Evolutionary conservation across 2,113 vertebrate genomes (phyloP).

Genomic region (Erinaceus europaeus): DNA sequence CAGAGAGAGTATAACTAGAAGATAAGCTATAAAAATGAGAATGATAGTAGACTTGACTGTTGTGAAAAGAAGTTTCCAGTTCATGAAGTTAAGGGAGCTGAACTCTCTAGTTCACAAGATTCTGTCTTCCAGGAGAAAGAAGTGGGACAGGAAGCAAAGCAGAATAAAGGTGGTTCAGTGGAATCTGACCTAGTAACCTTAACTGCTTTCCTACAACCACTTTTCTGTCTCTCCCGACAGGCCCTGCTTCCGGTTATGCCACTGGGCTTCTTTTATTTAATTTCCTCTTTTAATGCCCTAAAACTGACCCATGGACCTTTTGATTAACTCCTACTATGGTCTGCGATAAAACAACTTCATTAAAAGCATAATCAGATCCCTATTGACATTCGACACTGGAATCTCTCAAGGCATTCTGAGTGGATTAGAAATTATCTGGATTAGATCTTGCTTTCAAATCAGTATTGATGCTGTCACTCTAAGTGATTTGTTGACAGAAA

Average conservation of each 20-base stretch:
- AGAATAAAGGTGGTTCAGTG: not conserved
- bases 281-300: not conserved
- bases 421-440: slow-evolving; percentile 46
- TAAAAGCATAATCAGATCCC: not conserved
- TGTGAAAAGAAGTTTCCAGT: not conserved
- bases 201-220: not conserved
- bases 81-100: too few species aligned
- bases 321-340: not conserved
- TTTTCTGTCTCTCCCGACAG: not conserved
- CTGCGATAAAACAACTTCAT: not conserved
- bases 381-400: slow-evolving; percentile 21
- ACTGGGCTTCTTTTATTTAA: not conserved
- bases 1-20: not conserved
- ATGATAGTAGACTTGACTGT: not conserved
- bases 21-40: not conserved
- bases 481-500: slow-evolving; percentile 50
- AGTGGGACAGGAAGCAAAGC: not conserved
- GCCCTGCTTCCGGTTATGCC: not conserved
- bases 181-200: not conserved
- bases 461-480: slow-evolving; percentile 49
- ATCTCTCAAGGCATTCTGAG: slow-evolving; percentile 30
- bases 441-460: slow-evolving; percentile 50
- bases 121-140: not conserved
- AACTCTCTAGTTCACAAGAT: not conserved
- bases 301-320: not conserved